Evolutionary conservation across 2,797 vertebrate genomes (phyloP), one percentile per base, ranked within the genome.

Genomic region (Echeneis naucrates): DNA sequence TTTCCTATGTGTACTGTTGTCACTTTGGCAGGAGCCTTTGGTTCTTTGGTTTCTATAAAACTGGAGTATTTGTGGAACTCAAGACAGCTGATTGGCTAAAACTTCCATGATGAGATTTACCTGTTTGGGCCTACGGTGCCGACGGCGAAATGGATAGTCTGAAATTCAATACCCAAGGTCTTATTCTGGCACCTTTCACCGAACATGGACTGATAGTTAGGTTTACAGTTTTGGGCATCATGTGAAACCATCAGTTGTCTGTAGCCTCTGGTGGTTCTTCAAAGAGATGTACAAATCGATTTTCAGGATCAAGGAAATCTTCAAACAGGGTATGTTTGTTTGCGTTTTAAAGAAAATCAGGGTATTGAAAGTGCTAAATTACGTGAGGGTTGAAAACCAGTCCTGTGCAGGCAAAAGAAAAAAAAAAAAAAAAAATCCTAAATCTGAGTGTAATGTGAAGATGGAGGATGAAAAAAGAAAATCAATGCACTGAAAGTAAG

Each of bases 401-500:
- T 12, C 8, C 47, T 17, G 13, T 8, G 13, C 27, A 17, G 9
- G 24, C 57, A 42, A 54, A 17, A 62, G 24, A 45, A 24, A 16
- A 23, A 38, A 12, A 21, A 24, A n/a, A 38, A 12, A 21, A 9
- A 44, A 44, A 35, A 14, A 16, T 42, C 40, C 12, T 30, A 27
- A 33, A 45, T 50, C 1, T 38, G 50, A 59, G 57, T 67, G 19
- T 38, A 53, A 44, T 27, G 24, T 52, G 23, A 50, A 68, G 17
- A 59, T 47, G 8, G 2, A 53, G 37, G 23, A 24, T 63, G 38
- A 59, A 69, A 72, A 61, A 45, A 5, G 52, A 75, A 54, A 55
- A 68, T 72, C 40, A 33, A 56, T 76, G 33, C 10, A 57, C 35
- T 33, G 17, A 56, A 55, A 67, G 61, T 68, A 48, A 71, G 62